These are phyloP conservation scores for Drosophila greeni DNA, from an alignment of 2,888 invertebrate genomes.

Conservation along the genomic window DNA sequence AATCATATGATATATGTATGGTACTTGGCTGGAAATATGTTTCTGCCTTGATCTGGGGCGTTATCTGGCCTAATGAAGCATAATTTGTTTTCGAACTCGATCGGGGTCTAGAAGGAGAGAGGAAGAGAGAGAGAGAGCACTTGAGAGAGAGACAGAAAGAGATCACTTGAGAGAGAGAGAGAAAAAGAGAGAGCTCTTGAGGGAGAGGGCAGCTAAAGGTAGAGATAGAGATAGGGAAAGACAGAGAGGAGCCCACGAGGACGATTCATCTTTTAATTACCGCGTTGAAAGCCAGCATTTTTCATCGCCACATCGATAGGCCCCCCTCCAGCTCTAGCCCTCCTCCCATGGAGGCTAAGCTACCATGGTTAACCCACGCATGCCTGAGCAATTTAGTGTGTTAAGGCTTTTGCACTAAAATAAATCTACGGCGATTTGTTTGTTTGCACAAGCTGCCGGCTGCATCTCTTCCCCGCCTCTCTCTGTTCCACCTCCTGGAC, in stretches of 20 bases:
- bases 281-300: constrained; percentile 76
- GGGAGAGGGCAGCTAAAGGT: background rate
- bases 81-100: constrained; percentile 61
- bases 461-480: constrained; percentile 6
- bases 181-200: background rate
- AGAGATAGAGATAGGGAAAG: background rate
- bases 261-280: constrained; percentile 78
- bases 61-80: constrained; percentile 75
- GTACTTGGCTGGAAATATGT: constrained; percentile 27
- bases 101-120: background rate
- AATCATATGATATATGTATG: constrained; percentile 58
- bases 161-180: constrained; percentile 2
- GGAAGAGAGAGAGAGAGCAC: background rate
- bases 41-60: constrained; percentile 68
- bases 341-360: constrained; percentile 13
- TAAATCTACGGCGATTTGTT: constrained; percentile 72
- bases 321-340: constrained; percentile 1
- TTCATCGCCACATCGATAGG: constrained; percentile 65
- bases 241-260: constrained; percentile 31
- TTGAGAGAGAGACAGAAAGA: background rate
- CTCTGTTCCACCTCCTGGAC: background rate
- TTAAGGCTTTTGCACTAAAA: constrained; percentile 67
- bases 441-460: constrained; percentile 70
- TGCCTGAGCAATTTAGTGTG: constrained; percentile 58
- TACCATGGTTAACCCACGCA: constrained; percentile 57